phyloP scores from a whole-genome alignment of 2,797 vertebrate species.

The Poecilia velifera region DNA sequence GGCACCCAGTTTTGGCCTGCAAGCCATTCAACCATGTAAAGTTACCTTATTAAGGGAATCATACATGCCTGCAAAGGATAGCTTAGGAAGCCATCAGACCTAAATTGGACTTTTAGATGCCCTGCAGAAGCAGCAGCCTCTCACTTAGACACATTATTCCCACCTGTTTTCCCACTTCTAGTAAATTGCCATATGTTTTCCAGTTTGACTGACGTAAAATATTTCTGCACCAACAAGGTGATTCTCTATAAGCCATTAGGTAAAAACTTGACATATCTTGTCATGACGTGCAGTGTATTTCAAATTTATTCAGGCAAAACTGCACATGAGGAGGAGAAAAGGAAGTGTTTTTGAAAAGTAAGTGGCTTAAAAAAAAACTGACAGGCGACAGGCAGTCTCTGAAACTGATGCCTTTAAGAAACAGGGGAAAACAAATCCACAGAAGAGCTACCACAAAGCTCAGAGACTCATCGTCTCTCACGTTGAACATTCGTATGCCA shows the following conservation, averaged over 20 bases:
- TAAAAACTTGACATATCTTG: neutral
- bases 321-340: neutral
- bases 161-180: constrained; percentile 1
- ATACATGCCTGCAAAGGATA: neutral
- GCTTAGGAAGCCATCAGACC: neutral
- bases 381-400: neutral
- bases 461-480: neutral
- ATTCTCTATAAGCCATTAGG: neutral
- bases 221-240: neutral
- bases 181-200: neutral
- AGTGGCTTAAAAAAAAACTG: neutral
- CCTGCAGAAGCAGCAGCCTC: neutral
- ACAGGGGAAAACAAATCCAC: neutral
- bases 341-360: neutral
- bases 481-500: neutral
- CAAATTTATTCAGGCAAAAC: neutral
- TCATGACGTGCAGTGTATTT: neutral
- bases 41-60: neutral
- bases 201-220: neutral
- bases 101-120: neutral
- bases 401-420: neutral
- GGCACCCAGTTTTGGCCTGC: neutral
- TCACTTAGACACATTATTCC: constrained; percentile 5
- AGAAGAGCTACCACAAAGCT: neutral
- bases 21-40: neutral